These are phyloP conservation scores for Malacoctenus gilli DNA, from an alignment of 2,797 vertebrate species.

Conservation along the genomic window DNA sequence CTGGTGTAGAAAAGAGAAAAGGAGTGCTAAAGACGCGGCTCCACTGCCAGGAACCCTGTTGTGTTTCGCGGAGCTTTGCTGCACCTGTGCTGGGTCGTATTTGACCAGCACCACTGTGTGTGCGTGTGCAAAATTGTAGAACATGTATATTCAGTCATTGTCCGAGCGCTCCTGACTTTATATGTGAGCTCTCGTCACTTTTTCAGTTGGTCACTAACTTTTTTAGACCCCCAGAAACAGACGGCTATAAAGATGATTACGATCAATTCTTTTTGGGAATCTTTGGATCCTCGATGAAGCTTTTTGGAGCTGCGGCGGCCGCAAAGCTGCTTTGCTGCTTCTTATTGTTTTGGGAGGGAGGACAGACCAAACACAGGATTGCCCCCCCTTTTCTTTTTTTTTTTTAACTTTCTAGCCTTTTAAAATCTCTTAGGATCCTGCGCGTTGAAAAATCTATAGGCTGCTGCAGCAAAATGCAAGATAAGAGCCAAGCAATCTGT, in stretches of 20 bases:
- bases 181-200: too few relatives aligned
- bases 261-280: conserved; percentile 10
- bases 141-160: too few relatives aligned
- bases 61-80: conserved; percentile 41
- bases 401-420: conserved; percentile 37
- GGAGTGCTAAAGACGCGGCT: conserved; percentile 58
- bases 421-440: conserved; percentile 62
- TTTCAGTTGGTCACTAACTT: too few relatives aligned
- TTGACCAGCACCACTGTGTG: conserved; percentile 41
- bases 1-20: conserved; percentile 58
- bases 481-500: too few relatives aligned
- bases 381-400: too few relatives aligned
- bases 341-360: conserved; percentile 39
- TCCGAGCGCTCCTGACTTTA: too few relatives aligned
- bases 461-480: conserved; percentile 38
- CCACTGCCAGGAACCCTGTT: conserved; percentile 45
- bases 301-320: conserved; percentile 52
- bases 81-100: conserved; percentile 51
- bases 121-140: conserved; percentile 5
- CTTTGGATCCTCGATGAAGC: conserved; percentile 45
- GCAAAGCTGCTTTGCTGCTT: conserved; percentile 59
- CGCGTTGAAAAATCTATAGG: conserved; percentile 54
- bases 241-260: too few relatives aligned
- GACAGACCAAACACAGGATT: conserved; percentile 31
- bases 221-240: too few relatives aligned